These are phyloP conservation scores for Laodelphax striatellus DNA, from an alignment of 1,140 invertebrate species.

Conservation along the genomic window DNA sequence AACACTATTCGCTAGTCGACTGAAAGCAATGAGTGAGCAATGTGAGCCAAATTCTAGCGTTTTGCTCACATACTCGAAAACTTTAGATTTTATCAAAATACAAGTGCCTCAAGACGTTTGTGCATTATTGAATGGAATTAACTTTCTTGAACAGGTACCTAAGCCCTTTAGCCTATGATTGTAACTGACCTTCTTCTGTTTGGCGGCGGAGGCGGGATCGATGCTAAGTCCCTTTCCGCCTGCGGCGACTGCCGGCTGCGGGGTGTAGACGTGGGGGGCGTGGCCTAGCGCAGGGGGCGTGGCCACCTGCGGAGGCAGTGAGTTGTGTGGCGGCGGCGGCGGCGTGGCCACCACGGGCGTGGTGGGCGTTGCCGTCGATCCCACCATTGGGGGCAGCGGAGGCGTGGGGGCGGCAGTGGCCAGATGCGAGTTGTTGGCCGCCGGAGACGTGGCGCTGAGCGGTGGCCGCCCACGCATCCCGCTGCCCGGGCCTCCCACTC, in stretches of 20 bases:
- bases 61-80: no score
- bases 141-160: no score
- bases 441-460: slow-evolving; percentile 19
- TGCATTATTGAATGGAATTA: no score
- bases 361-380: slow-evolving; percentile 30
- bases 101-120: no score
- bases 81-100: no score
- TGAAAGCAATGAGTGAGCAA: no score
- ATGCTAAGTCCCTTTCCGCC: slow-evolving; percentile 19
- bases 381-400: slow-evolving; percentile 32
- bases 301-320: slow-evolving; percentile 35
- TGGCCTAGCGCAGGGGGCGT: no score
- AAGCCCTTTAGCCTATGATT: no score
- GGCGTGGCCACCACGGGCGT: slow-evolving; percentile 22
- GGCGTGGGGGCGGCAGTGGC: slow-evolving; percentile 34
- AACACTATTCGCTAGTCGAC: no score
- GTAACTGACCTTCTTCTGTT: slow-evolving; percentile 56
- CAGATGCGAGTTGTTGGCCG: slow-evolving; percentile 3
- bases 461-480: slow-evolving; percentile 26
- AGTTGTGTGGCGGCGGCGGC: slow-evolving; percentile 31
- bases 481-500: slow-evolving; percentile 20
- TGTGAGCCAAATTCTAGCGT: no score
- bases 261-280: slow-evolving; percentile 38
- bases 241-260: slow-evolving; percentile 34
- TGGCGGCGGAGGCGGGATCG: slow-evolving; percentile 20